Percentiles rank a stretch among this genome's conserved stretches.
Conservation (phyloP, 2,797 vertebrate genomes). For the Phalloptychus januarius region DNA sequence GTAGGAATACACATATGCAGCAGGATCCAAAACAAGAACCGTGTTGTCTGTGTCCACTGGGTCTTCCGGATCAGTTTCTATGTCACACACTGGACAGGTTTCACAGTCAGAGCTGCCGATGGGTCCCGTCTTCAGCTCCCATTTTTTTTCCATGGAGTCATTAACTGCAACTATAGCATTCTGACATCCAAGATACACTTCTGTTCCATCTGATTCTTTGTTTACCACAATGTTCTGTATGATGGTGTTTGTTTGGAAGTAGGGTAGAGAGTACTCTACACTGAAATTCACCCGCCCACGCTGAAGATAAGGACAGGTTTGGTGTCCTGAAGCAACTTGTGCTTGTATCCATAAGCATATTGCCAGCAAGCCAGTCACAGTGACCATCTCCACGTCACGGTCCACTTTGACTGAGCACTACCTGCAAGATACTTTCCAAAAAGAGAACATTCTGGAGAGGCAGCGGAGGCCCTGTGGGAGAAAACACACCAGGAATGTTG, state of each 20-base stretch:
- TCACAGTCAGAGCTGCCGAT: conserved; percentile 81
- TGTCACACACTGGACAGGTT: conserved; percentile 82
- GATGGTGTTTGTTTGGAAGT: conserved; percentile 69
- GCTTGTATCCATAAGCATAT: conserved; percentile 77
- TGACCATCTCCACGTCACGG: conserved; percentile 79
- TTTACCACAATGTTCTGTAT: conserved; percentile 87
- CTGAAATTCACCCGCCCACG: conserved; percentile 81
- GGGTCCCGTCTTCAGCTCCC: conserved; percentile 87
- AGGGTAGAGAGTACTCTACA: conserved; percentile 79
- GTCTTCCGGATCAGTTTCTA: conserved; percentile 46
- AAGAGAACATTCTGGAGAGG: conserved; percentile 65
- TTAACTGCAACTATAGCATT: conserved; percentile 85
- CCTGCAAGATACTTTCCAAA: conserved; percentile 56
- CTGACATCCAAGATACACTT: conserved; percentile 84
- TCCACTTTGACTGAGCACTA: conserved; percentile 53
- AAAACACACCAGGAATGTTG: conserved; percentile 49
- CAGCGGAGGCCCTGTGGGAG: conserved; percentile 49
- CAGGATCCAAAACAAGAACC: conserved; percentile 86
- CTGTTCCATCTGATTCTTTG: accelerated
- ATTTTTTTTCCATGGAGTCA: conserved; percentile 54
- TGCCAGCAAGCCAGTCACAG: conserved; percentile 70
- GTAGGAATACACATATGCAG: conserved; percentile 36
- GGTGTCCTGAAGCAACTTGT: conserved; percentile 66
- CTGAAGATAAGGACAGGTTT: conserved; percentile 72
- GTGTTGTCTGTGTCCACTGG: conserved; percentile 83